phyloP scores from a whole-genome alignment of 2,888 invertebrate species.

The Drosophila nigricruria region DNA sequence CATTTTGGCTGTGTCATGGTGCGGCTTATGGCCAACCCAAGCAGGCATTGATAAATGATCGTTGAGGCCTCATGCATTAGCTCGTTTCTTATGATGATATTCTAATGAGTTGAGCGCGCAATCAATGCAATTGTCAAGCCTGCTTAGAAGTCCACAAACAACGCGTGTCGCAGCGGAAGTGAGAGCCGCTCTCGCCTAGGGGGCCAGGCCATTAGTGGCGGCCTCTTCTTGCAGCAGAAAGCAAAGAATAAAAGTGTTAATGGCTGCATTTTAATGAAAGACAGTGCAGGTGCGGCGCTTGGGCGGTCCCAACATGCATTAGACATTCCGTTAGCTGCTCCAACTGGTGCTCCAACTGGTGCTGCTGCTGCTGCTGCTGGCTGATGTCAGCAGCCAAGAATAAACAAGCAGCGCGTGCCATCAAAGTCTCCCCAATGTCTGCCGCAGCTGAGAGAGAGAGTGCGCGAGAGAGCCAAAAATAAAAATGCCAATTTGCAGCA shows the following conservation, averaged over 20 bases:
- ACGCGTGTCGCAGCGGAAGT: constrained; percentile 40
- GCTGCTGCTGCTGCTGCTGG: neutral
- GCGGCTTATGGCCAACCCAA: constrained; percentile 41
- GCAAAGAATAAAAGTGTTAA: constrained; percentile 40
- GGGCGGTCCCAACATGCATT: constrained; percentile 39
- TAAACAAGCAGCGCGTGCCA: constrained; percentile 48
- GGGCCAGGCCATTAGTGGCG: constrained; percentile 20
- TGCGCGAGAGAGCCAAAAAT: constrained; percentile 48
- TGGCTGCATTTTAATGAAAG: constrained; percentile 61
- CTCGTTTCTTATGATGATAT: constrained; percentile 20
- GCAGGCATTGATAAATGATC: constrained; percentile 60
- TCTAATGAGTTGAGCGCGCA: constrained; percentile 32
- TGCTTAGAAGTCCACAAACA: constrained; percentile 34
- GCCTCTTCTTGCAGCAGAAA: constrained; percentile 1
- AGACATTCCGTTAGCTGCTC: constrained; percentile 50
- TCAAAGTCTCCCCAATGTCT: constrained; percentile 72
- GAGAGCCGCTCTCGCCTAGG: constrained; percentile 1
- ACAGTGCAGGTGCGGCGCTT: constrained; percentile 51
- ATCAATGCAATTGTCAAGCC: constrained; percentile 40
- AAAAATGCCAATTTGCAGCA: constrained; percentile 65
- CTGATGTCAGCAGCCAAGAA: constrained; percentile 56
- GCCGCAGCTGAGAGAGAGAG: constrained; percentile 15
- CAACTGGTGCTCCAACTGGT: neutral
- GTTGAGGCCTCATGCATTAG: constrained; percentile 16
- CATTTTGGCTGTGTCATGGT: constrained; percentile 39